These are phyloP conservation scores for Drosophila hawaiiensis DNA, from an alignment of 2,888 invertebrate species.

Conservation along the genomic window DNA sequence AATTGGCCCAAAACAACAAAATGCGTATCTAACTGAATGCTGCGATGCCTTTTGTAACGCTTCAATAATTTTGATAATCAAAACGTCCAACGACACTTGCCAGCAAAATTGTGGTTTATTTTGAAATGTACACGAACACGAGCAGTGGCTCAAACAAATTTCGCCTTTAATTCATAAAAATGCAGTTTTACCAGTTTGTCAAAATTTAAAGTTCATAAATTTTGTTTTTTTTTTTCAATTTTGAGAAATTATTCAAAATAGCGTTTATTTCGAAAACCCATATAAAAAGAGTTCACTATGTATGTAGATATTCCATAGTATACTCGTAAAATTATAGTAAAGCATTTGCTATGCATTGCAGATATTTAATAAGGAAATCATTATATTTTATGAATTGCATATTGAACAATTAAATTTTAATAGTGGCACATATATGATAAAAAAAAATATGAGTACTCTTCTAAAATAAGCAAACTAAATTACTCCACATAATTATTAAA, in stretches of 20 bases:
- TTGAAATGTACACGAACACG: too few species aligned
- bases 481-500: background rate
- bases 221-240: background rate
- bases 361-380: background rate
- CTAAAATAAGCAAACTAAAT: background rate
- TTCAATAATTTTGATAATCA: constrained; percentile 33
- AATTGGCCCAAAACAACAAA: constrained; percentile 7
- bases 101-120: background rate
- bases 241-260: background rate
- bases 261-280: background rate
- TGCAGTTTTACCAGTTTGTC: background rate
- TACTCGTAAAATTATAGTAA: background rate
- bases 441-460: background rate
- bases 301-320: background rate
- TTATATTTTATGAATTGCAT: background rate
- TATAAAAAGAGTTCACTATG: background rate
- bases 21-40: constrained; percentile 1
- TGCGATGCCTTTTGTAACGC: constrained; percentile 17
- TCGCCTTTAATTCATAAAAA: background rate
- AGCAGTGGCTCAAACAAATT: background rate
- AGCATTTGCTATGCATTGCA: background rate
- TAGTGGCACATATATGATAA: background rate
- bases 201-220: background rate
- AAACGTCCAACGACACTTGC: constrained; percentile 1
- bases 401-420: background rate